A percentile compares a stretch with the other conserved stretches of the same genome.
These are phyloP conservation scores for Bombus confusus DNA, from an alignment of 1,140 invertebrate species.

Conservation along the genomic window DNA sequence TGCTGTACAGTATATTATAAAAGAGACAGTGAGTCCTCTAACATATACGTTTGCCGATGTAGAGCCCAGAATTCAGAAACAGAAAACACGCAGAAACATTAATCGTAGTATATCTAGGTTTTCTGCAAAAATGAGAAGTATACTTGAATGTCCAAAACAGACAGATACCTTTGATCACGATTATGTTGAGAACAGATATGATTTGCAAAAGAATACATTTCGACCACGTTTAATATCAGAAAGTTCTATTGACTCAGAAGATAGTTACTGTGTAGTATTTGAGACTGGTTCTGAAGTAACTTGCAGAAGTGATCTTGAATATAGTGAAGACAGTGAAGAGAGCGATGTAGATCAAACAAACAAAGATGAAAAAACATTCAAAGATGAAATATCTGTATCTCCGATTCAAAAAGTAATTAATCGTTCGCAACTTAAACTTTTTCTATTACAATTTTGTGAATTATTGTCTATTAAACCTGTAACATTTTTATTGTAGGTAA, in stretches of 20 bases:
- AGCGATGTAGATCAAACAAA: conserved; percentile 28
- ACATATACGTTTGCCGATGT: conserved; percentile 48
- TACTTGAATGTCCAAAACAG: conserved; percentile 39
- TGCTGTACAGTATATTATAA: neutral
- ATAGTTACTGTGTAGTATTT: conserved; percentile 79
- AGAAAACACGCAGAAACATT: neutral
- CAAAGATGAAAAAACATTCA: conserved; percentile 23
- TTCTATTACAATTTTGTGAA: neutral
- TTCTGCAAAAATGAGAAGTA: conserved; percentile 45
- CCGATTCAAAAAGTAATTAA: conserved; percentile 51
- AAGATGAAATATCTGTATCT: neutral
- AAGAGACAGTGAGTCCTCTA: neutral
- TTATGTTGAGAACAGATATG: conserved; percentile 1
- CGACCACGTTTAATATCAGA: conserved; percentile 71
- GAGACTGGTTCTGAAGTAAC: conserved; percentile 58
- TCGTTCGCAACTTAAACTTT: neutral
- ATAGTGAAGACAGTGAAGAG: conserved; percentile 21
- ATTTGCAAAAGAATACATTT: conserved; percentile 32
- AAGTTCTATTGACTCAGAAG: conserved; percentile 79
- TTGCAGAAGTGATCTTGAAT: conserved; percentile 52
- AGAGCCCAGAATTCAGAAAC: conserved; percentile 32
- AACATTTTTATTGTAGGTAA: conserved; percentile 83
- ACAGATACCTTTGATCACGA: neutral
- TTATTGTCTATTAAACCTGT: conserved; percentile 11
- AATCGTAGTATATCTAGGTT: conserved; percentile 14